Conservation (phyloP, 2,797 vertebrate species). For the Synaphobranchus kaupii region DNA sequence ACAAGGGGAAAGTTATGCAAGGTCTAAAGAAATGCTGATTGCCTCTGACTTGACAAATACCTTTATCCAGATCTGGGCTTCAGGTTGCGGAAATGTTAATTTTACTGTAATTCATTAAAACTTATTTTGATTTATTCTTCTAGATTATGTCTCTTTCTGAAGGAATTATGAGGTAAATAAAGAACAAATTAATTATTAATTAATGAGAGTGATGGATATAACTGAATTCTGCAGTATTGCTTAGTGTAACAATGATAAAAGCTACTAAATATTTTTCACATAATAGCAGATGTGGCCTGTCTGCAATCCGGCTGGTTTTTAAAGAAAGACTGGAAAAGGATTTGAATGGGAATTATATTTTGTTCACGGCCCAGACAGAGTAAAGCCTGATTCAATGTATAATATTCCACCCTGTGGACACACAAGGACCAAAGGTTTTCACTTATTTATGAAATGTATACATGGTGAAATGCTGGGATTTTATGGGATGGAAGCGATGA, state of each 20-base stretch:
- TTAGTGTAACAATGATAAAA: slow-evolving; percentile 19
- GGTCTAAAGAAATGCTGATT: background rate
- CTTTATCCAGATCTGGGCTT: background rate
- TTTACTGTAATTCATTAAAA: slow-evolving; percentile 12
- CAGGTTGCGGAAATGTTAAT: slow-evolving; percentile 1
- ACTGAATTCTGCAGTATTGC: slow-evolving; percentile 9
- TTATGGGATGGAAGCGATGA: background rate
- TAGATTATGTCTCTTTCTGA: background rate
- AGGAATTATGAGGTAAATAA: background rate
- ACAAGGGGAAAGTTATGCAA: background rate
- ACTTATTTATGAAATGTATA: slow-evolving; percentile 5
- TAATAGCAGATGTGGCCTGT: slow-evolving; percentile 24
- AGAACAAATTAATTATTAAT: background rate
- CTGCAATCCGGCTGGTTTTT: slow-evolving; percentile 26
- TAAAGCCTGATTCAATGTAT: slow-evolving; percentile 23
- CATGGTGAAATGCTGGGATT: background rate
- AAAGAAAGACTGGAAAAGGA: slow-evolving; percentile 28
- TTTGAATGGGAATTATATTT: slow-evolving; percentile 32
- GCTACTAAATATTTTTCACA: slow-evolving; percentile 7
- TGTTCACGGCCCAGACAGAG: slow-evolving; percentile 3
- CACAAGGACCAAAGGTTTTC: background rate
- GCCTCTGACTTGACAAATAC: too few species aligned
- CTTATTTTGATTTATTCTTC: slow-evolving; percentile 20
- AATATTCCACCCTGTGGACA: slow-evolving; percentile 25
- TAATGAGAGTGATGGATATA: background rate